These are phyloP conservation scores for Psylliodes chrysocephalus DNA, from an alignment of 2,888 invertebrate genomes.

Conservation along the genomic window DNA sequence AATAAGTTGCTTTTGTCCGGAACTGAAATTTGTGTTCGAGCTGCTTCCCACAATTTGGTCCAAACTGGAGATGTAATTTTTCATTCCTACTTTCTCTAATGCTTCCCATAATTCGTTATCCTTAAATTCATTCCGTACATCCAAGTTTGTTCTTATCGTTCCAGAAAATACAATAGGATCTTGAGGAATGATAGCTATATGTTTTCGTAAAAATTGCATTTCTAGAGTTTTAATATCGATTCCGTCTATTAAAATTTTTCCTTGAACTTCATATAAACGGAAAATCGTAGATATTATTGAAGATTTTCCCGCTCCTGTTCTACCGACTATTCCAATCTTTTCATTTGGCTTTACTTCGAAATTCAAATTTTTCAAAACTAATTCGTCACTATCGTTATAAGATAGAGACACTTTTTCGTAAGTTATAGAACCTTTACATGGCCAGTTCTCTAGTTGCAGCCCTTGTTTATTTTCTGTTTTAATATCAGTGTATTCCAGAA, in stretches of 20 bases:
- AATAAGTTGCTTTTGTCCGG: constrained; percentile 73
- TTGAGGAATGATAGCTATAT: constrained; percentile 85
- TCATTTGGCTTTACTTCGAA: constrained; percentile 74
- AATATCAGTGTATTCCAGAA: constrained; percentile 64
- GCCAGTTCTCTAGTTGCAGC: constrained; percentile 75
- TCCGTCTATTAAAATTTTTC: constrained; percentile 70
- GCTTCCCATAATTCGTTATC: constrained; percentile 50
- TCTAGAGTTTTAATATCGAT: constrained; percentile 68
- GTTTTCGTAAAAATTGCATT: constrained; percentile 65
- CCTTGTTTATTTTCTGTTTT: constrained; percentile 56
- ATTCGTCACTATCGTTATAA: constrained; percentile 74
- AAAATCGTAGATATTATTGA: constrained; percentile 80
- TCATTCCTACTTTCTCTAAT: constrained; percentile 58
- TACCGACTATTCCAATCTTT: constrained; percentile 81
- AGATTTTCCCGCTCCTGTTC: constrained; percentile 82
- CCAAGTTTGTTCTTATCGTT: constrained; percentile 63
- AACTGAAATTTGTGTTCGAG: constrained; percentile 55
- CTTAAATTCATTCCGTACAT: constrained; percentile 45
- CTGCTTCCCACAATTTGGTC: constrained; percentile 56
- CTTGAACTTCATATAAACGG: constrained; percentile 66
- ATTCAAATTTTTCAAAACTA: constrained; percentile 77
- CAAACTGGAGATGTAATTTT: constrained; percentile 70
- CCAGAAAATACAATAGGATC: constrained; percentile 86
- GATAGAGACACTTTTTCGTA: constrained; percentile 76
- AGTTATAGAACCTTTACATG: constrained; percentile 72